Evolutionary conservation across 2,797 vertebrate species (phyloP), one percentile per base, ranked within the genome.

Genomic region (Fratercula arctica): DNA sequence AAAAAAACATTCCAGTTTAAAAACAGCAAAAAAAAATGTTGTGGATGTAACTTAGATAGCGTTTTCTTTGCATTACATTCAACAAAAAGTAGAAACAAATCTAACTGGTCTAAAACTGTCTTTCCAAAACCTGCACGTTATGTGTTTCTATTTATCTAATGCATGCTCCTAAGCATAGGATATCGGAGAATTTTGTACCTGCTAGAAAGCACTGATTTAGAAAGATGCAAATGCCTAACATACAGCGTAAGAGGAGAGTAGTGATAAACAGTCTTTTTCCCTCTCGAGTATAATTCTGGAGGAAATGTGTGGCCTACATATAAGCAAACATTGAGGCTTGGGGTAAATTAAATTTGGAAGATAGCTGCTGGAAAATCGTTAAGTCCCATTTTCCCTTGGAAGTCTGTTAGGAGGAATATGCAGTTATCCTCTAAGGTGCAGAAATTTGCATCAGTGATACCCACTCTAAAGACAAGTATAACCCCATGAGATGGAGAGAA

Each of bases 371-470:
- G 79, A 94, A 95, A 88, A 87, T 77, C 12, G 0, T 72, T 72
- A 81, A 91, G 93, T 93, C 87, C 82, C 69, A 60, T 90, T 97
- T 96, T 92, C 89, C 90, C 94, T 73, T 61, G 19, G 64, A 96
- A 94, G 76, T 91, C 69, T 91, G 26, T 92, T 92, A 8, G 5
- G 69, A 96, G 80, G 59, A 81, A 92, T 90, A 86, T 76, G 66
- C 66, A 67, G 79, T 95, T 97, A 97, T 93, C 69, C 93, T 96
- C 90, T 89, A 57, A 88, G 89, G 90, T 92, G 76, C 51, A 96
- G 73, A 94, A 96, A 95, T 97, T 79, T 96, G 66, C 96, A 96
- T 96, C 87, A 73, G 69, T 90, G 95, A 88, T 96, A 86, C 75
- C 69, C 85, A 70, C 54, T 93, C 66, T 89, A 73, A 95, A 96